Evolutionary conservation across 2,797 vertebrate genomes (phyloP).

Genomic region (Botia almorhae): DNA sequence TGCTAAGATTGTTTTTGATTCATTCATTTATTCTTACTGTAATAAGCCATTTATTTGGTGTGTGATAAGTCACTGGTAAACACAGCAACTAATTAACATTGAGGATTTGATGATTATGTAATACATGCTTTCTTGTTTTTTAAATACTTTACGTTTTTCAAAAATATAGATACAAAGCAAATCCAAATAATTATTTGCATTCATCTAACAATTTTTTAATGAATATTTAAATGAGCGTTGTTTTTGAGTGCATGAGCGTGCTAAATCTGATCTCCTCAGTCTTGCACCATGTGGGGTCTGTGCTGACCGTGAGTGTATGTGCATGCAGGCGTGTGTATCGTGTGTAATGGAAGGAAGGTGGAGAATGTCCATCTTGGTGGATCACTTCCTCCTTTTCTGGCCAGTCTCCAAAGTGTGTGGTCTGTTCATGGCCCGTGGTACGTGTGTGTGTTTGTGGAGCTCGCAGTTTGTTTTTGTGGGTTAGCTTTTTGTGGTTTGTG

Average conservation of each 20-base stretch:
- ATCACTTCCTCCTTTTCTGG: conserved; percentile 26
- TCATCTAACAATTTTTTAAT: neutral
- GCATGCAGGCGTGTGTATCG: conserved; percentile 21
- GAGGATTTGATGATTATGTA: too few species aligned
- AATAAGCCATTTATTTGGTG: too few species aligned
- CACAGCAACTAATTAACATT: too few species aligned
- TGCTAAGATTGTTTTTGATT: too few species aligned
- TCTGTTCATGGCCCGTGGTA: neutral
- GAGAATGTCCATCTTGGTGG: conserved; percentile 15
- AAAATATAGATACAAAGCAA: too few species aligned
- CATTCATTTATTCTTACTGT: too few species aligned
- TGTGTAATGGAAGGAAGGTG: conserved; percentile 31
- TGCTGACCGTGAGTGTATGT: conserved; percentile 9
- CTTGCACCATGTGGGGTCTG: conserved; percentile 16
- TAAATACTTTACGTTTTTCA: too few species aligned
- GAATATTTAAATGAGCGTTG: neutral
- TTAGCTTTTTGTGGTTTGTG: neutral
- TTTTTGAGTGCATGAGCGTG: conserved; percentile 26
- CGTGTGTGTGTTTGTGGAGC: neutral
- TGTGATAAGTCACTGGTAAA: too few species aligned
- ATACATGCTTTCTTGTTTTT: too few species aligned
- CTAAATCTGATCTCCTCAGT: conserved; percentile 29
- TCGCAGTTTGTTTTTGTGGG: neutral
- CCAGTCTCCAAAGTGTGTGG: neutral
- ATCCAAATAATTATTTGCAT: too few species aligned